Evolutionary conservation across 2,888 invertebrate genomes (phyloP).

Genomic region (Nesidiocoris tenuis): DNA sequence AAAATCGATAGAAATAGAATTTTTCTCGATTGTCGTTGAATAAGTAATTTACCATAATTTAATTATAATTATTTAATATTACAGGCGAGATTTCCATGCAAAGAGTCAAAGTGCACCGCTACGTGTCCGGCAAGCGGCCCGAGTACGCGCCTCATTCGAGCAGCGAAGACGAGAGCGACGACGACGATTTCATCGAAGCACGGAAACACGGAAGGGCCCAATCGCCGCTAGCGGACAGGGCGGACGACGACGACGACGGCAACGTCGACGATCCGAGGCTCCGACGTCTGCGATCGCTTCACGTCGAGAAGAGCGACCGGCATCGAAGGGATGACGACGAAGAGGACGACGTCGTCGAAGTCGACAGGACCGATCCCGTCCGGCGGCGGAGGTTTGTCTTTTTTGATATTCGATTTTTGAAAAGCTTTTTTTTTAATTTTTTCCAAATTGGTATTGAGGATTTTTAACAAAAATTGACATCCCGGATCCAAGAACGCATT

Average conservation of each 20-base stretch:
- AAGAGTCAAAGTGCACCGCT: constrained; percentile 97
- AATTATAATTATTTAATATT: constrained; percentile 15
- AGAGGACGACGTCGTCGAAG: constrained; percentile 13
- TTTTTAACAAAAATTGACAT: no score
- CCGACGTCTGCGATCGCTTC: constrained; percentile 62
- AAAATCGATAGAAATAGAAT: no score
- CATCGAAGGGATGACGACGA: constrained; percentile 10
- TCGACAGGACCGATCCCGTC: constrained; percentile 9
- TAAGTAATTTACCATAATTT: no score
- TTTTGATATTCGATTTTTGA: no score
- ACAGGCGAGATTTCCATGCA: constrained; percentile 96
- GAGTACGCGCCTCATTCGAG: constrained; percentile 88
- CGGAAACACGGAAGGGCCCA: constrained; percentile 46
- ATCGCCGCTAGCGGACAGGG: constrained; percentile 45
- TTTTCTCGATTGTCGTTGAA: no score
- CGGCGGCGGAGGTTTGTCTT: constrained; percentile 17
- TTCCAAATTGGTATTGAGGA: no score
- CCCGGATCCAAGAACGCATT: no score
- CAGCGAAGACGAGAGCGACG: constrained; percentile 85
- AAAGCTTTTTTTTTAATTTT: no score
- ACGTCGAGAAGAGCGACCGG: constrained; percentile 57
- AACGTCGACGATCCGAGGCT: constrained; percentile 78
- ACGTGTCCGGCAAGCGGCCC: constrained; percentile 96
- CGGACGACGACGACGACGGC: constrained; percentile 44
- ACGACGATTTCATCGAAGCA: constrained; percentile 79